phyloP scores from a whole-genome alignment of 2,113 vertebrate genomes.

The Dromiciops gliroides region DNA sequence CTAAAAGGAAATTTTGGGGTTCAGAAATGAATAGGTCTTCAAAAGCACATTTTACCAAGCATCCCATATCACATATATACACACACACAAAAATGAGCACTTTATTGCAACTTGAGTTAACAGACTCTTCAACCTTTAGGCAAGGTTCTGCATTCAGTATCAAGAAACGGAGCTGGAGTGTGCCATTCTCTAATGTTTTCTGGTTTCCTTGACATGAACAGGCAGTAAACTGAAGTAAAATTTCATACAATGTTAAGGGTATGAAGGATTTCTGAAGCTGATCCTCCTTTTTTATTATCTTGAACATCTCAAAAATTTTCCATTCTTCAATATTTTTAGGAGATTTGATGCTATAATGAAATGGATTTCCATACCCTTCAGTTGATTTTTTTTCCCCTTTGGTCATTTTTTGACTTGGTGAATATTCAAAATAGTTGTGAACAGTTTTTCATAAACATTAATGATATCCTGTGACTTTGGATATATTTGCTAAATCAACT shows the following conservation, averaged over 20 bases:
- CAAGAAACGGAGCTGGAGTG: neutral
- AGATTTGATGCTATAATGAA: conserved; percentile 7
- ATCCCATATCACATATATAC: neutral
- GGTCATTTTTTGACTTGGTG: neutral
- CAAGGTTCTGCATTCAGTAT: neutral
- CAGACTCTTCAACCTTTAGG: neutral
- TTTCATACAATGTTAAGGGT: neutral
- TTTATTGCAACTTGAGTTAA: neutral
- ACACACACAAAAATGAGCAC: neutral
- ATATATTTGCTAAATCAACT: neutral
- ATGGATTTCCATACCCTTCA: neutral
- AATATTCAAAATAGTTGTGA: neutral
- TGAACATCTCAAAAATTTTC: neutral
- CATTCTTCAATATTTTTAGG: neutral
- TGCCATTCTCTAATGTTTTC: neutral
- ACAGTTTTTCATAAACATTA: conserved; percentile 19
- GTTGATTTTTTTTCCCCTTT: neutral
- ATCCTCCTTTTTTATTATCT: neutral
- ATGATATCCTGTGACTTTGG: neutral
- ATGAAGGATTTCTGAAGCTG: conserved; percentile 29
- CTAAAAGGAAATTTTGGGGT: conserved; percentile 37
- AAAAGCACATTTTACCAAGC: conserved; percentile 4
- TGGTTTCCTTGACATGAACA: neutral
- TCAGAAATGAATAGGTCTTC: conserved; percentile 16
- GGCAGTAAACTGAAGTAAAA: neutral